Base-by-base conservation (phyloP, 2,888 invertebrate species). In the Chironomus riparius region DNA sequence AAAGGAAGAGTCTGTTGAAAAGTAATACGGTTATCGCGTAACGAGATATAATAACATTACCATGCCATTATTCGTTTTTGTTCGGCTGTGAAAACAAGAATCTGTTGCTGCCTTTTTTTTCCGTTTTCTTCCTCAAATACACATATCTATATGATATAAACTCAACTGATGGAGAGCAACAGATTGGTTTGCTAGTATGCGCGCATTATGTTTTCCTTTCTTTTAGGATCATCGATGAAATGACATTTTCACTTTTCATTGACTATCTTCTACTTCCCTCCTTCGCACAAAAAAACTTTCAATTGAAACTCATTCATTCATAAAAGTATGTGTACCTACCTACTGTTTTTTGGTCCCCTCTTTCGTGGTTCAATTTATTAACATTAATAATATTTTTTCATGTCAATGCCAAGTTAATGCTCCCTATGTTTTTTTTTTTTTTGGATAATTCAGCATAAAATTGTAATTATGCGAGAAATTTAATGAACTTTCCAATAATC, bases 31-130 rank as follows among this genome's bases (percentile, higher is more conserved):
- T 65, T 65, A 65, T 65, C 65, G 21, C 65, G 21, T 22, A 68
- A 28, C 62, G 62, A 62, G 50, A 56, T 71, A 50, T 71, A 71
- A 71, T 70, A 47, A 50, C 62, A 62, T 73, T 73, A 47, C 65
- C 56, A 38, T 56, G 56, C 71, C 71, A 73, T 73, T 65, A 61
- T 73, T 73, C 62, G 72, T 61, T 73, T 61, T 61, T 73, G 72
- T 73, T 73, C 72, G 72, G 72, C 15, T 73, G 72, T 28, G 28
- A 62, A 62, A 73, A 24, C 47, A 71, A 48, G 48, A 48, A 22
- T 71, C 71, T 61, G 61, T 61, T 71, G 65, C 65, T 21, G 65
- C 65, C 21, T 13, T 65, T 22, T 50, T 21, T 65, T 65, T 22
- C 65, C 13, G 4, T 5, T 3, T 12, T 13, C 5, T 50, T 56